phyloP scores from a whole-genome alignment of 2,888 invertebrate species.

The Mythimna albipuncta region DNA sequence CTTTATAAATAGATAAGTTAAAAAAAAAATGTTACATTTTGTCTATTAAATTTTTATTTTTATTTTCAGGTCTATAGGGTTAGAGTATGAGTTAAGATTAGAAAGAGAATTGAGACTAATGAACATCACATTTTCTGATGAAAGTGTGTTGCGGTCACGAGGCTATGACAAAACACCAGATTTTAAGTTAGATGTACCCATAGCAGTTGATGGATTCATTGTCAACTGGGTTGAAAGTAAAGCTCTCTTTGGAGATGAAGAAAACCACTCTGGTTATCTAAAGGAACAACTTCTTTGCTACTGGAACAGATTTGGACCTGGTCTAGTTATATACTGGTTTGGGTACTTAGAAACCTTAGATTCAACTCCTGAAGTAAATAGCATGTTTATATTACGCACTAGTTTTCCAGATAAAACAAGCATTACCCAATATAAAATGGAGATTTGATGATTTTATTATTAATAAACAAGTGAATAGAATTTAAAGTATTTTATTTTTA shows the following conservation, averaged over 20 bases:
- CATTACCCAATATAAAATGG: slow-evolving; percentile 86
- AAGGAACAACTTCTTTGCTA: slow-evolving; percentile 97
- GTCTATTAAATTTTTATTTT: neutral
- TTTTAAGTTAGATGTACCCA: slow-evolving; percentile 96
- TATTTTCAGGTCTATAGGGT: slow-evolving; percentile 93
- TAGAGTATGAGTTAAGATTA: slow-evolving; percentile 96
- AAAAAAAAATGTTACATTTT: neutral
- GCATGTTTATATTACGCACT: slow-evolving; percentile 90
- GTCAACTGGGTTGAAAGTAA: slow-evolving; percentile 99
- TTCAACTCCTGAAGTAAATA: slow-evolving; percentile 92
- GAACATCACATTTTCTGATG: slow-evolving; percentile 91
- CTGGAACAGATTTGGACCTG: slow-evolving; percentile 98
- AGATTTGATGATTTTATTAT: slow-evolving; percentile 64
- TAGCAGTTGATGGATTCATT: slow-evolving; percentile 95
- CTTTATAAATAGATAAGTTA: neutral
- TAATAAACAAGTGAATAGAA: neutral
- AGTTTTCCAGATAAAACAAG: slow-evolving; percentile 88
- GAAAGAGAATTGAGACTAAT: slow-evolving; percentile 90
- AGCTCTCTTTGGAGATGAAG: slow-evolving; percentile 97
- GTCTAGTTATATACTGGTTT: slow-evolving; percentile 99
- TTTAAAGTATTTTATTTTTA: slow-evolving; percentile 1
- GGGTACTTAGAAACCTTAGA: slow-evolving; percentile 94
- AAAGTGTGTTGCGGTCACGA: slow-evolving; percentile 94
- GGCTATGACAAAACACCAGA: slow-evolving; percentile 99
- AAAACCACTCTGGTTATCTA: slow-evolving; percentile 95